Evolutionary conservation across 2,888 invertebrate genomes (phyloP).

Genomic region (Andricus quercusramuli): DNA sequence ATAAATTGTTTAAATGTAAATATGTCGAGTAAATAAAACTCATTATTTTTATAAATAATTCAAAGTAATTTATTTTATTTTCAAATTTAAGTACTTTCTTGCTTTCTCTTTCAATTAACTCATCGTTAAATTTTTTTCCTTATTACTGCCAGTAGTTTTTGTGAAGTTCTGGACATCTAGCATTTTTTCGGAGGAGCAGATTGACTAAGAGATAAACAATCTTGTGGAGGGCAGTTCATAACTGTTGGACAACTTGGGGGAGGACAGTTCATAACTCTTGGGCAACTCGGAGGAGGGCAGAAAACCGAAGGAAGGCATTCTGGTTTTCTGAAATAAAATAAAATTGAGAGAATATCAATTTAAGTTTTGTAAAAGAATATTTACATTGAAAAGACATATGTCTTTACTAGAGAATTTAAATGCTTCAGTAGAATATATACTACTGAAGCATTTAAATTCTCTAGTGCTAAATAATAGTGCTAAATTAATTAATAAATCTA

Average conservation of each 20-base stretch:
- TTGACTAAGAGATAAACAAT: background rate
- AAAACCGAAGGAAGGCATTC: background rate
- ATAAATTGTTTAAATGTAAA: background rate
- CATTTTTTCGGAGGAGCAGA: background rate
- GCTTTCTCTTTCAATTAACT: background rate
- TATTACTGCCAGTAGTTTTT: background rate
- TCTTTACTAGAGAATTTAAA: background rate
- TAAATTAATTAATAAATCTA: no score
- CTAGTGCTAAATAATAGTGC: no score
- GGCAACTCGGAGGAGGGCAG: background rate
- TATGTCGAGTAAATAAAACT: background rate
- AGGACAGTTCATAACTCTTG: background rate
- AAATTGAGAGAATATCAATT: background rate
- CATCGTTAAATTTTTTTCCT: background rate
- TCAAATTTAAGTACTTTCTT: background rate
- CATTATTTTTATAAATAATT: background rate
- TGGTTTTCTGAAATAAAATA: background rate
- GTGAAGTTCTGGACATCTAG: background rate
- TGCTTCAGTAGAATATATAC: no score
- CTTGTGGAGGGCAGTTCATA: background rate
- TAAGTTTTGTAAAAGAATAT: background rate
- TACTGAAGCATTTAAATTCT: no score
- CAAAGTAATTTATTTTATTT: background rate
- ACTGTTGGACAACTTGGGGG: background rate
- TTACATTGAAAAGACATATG: background rate